Base-by-base conservation (phyloP, 2,797 vertebrate species). In the Semotilus atromaculatus region DNA sequence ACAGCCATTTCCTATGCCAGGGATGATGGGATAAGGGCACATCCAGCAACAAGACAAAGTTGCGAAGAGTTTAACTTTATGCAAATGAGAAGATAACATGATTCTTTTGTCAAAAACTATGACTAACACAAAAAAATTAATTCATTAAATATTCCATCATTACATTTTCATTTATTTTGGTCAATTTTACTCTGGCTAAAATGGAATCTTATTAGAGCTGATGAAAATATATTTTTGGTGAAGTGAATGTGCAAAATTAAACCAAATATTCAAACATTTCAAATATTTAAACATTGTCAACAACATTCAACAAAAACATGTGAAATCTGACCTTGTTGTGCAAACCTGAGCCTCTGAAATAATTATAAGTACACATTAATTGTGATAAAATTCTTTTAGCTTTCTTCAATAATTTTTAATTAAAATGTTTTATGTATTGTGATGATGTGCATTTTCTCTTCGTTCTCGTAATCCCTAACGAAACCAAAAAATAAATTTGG, bases 391-490 rank as follows among this genome's bases (percentile, higher is more conserved):
- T 77, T 60, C 34, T n/a, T 62, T 62, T 29, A 5, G 23, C 74
- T 10, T n/a, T 55, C 19, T 75, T 58, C 74, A n/a, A 36, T n/a
- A 38, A 19, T 60, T 74, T 76, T 58, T 19, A 10, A 77, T 77
- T 77, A 11, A 77, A 77, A 77, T 26, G 10, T 60, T 77, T 76
- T 2, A 60, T n/a, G n/a, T 19, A 77, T 62, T 62, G 36, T 43
- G 13, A 77, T 60, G 7, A n/a, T 26, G 34, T 40, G 34, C 53
- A 6, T 77, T 60, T 38, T 53, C 2, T 60, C 34, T 23, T 55
- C 31, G 2, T 55, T 38, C 21, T 75, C 6, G 3, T 74, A 4
- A 53, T 7, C 19, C n/a, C 19, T 53, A 23, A 23, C 4, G 7
- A 55, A 75, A 75, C 14, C 16, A 23, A 55, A 53, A 55, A 8